Percentiles rank a stretch among this genome's conserved stretches.
These are phyloP conservation scores for Yponomeuta plumbellus DNA, from an alignment of 2,888 invertebrate genomes.

Conservation along the genomic window DNA sequence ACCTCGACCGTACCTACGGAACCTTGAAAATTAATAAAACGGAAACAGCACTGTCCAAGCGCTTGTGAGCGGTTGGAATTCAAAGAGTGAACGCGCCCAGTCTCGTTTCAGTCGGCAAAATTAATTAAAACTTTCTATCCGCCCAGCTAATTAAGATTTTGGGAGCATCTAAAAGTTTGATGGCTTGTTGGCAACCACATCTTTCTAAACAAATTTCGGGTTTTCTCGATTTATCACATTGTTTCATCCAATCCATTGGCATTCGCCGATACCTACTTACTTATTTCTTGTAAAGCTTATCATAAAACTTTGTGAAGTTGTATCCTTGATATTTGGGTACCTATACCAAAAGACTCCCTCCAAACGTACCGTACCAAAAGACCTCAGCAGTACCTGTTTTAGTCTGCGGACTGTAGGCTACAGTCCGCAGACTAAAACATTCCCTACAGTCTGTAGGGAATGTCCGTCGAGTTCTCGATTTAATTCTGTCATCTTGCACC, in stretches of 20 bases:
- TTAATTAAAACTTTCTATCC: conserved; percentile 21
- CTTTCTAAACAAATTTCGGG: neutral
- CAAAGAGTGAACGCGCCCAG: conserved; percentile 16
- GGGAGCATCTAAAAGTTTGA: conserved; percentile 9
- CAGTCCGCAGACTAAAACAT: no score
- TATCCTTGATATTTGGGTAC: no score
- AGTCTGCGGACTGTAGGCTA: no score
- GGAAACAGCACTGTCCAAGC: neutral
- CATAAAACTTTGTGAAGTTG: no score
- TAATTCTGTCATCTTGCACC: no score
- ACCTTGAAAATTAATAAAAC: neutral
- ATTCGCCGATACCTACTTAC: neutral
- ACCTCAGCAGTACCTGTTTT: no score
- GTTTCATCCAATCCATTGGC: neutral
- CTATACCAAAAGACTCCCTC: no score
- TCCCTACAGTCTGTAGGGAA: no score
- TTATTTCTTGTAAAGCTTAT: no score
- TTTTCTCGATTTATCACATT: neutral
- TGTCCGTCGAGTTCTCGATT: no score
- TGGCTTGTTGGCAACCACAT: conserved; percentile 2
- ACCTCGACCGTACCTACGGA: no score
- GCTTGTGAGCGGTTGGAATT: neutral
- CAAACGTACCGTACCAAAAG: no score
- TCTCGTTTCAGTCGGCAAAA: conserved; percentile 18
- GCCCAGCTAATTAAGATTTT: conserved; percentile 18